Conservation (phyloP, 1,140 invertebrate genomes). For the Tribolium madens region DNA sequence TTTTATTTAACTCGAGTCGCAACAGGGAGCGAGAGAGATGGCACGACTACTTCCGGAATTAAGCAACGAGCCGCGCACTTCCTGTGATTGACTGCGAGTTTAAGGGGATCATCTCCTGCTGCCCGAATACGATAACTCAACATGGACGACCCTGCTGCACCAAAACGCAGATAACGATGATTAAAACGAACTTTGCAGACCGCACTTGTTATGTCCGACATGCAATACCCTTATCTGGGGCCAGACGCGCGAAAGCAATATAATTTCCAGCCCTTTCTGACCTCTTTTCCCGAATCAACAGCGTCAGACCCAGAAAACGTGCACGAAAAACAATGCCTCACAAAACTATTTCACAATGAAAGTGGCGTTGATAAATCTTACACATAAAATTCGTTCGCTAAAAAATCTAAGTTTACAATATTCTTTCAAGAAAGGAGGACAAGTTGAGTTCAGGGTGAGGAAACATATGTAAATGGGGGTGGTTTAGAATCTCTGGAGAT, state of each 20-base stretch:
- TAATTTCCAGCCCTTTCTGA: constrained; percentile 18
- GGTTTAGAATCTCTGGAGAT: constrained; percentile 1
- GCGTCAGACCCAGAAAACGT: neutral
- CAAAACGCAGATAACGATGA: constrained; percentile 37
- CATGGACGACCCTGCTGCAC: constrained; percentile 26
- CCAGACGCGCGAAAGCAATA: constrained; percentile 22
- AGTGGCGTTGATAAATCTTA: neutral
- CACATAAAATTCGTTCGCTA: no score
- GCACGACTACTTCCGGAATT: constrained; percentile 57
- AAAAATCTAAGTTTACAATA: neutral
- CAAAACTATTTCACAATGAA: constrained; percentile 6
- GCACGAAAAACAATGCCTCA: constrained; percentile 1
- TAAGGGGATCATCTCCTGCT: constrained; percentile 38
- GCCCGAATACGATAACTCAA: constrained; percentile 38
- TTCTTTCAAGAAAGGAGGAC: neutral
- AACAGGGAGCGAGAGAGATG: constrained; percentile 50
- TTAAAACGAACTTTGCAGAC: constrained; percentile 37
- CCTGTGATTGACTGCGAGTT: constrained; percentile 52
- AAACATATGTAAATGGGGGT: constrained; percentile 21
- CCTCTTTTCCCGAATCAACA: constrained; percentile 25
- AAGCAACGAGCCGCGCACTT: constrained; percentile 57
- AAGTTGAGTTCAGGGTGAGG: neutral
- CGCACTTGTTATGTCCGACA: constrained; percentile 38
- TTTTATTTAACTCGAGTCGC: constrained; percentile 36
- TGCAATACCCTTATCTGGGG: constrained; percentile 33